Base-by-base conservation (phyloP, 2,113 vertebrate genomes). In the Motacilla alba region DNA sequence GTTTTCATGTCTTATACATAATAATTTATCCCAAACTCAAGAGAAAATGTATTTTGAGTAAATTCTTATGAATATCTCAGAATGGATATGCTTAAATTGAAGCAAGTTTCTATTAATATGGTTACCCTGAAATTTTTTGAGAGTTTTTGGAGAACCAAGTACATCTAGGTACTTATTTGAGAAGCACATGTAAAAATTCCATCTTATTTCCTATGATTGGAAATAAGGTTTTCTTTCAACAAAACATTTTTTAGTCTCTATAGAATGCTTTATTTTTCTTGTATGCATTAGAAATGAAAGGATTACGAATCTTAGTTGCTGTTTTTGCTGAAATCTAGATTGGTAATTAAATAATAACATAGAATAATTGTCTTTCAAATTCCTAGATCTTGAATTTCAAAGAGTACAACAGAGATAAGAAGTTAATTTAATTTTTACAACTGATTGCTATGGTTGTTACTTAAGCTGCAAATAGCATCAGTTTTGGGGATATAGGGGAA, bases 381-480 rank as follows among this genome's bases (percentile, higher is more conserved):
- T 91, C 31, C 43, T 66, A 79, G 74, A 52, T 79, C 63, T 93
- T 84, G 49, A 76, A 84, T 93, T 93, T 76, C 75, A 84, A 92
- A 89, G 46, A 26, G 13, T 77, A 43, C 37, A 80, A 47, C 20
- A 55, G 49, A 77, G 53, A 70, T 79, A 93, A 87, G 84, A 37
- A 87, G 52, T 75, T 94, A 95, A 84, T 92, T 94, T 83, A 91
- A 60, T 89, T 80, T 95, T 95, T 80, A 60, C n/a, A 80, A 62
- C 8, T 46, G 80, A 78, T 92, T 79, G 17, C 52, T 91, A 7
- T 72, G 50, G 56, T 80, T 87, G 16, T 56, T 74, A 41, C 41
- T 82, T 78, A 70, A 93, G 28, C 47, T 70, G 27, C 19, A 89
- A 90, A 90, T 53, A 63, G 2, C 30, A 82, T 39, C 47, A 56